Percentiles rank a stretch among this genome's conserved stretches.
phyloP scores from a whole-genome alignment of 2,797 vertebrate species.

The Oreochromis mossambicus region DNA sequence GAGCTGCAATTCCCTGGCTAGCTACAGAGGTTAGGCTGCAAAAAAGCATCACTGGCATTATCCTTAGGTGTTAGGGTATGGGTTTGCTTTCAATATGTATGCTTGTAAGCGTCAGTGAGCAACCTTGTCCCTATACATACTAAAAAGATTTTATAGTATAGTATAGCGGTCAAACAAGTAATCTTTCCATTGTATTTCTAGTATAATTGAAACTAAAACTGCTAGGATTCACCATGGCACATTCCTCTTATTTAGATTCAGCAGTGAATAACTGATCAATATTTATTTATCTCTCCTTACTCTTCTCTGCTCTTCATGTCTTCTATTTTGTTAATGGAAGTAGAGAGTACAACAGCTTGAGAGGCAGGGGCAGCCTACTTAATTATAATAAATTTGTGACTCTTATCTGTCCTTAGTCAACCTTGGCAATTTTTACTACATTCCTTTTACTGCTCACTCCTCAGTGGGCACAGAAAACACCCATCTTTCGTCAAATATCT shows the following conservation, averaged over 20 bases:
- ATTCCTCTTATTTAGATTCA: conserved; percentile 11
- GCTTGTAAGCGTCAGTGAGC: background rate
- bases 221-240: background rate
- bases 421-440: conserved; percentile 59
- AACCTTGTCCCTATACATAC: background rate
- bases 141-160: background rate
- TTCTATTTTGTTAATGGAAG: conserved; percentile 13
- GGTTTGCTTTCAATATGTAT: background rate
- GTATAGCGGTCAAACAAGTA: background rate
- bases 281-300: conserved; percentile 48
- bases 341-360: conserved; percentile 58
- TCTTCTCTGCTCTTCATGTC: conserved; percentile 20
- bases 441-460: conserved; percentile 45
- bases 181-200: background rate
- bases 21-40: background rate
- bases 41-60: background rate
- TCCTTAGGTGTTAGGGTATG: background rate
- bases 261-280: conserved; percentile 37
- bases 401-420: conserved; percentile 75
- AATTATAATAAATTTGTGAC: conserved; percentile 69
- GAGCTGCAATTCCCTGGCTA: background rate
- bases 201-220: background rate
- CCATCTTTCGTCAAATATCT: conserved; percentile 62
- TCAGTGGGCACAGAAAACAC: conserved; percentile 61
- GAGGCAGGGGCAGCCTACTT: conserved; percentile 55